phyloP scores from a whole-genome alignment of 2,888 invertebrate species.

The Ornithoptera alexandrae region DNA sequence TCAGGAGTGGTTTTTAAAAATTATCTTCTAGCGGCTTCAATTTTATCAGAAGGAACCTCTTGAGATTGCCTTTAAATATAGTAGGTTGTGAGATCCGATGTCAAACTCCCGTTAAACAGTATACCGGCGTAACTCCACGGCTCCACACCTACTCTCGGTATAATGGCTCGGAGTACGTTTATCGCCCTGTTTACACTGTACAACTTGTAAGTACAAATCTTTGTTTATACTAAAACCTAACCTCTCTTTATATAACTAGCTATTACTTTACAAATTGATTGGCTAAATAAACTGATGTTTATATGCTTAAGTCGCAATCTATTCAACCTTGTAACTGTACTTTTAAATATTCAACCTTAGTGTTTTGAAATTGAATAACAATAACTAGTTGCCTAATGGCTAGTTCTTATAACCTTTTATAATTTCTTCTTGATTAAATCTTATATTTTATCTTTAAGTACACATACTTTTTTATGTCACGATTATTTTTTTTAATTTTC shows the following conservation, averaged over 20 bases:
- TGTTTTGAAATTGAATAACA: background rate
- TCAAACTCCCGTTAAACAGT: constrained; percentile 42
- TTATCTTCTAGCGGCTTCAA: constrained; percentile 32
- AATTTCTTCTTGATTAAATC: too few relatives aligned
- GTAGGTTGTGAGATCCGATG: constrained; percentile 32
- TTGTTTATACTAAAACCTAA: constrained; percentile 35
- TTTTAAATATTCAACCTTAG: background rate
- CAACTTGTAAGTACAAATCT: constrained; percentile 60
- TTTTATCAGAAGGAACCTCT: constrained; percentile 49
- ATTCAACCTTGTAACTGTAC: background rate
- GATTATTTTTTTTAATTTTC: too few relatives aligned
- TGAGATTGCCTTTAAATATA: constrained; percentile 46
- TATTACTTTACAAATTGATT: constrained; percentile 6
- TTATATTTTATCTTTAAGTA: too few relatives aligned
- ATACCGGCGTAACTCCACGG: constrained; percentile 42
- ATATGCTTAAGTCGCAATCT: too few relatives aligned
- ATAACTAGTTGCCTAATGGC: background rate
- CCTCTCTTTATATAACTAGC: constrained; percentile 28
- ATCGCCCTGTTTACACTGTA: constrained; percentile 57
- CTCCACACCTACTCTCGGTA: constrained; percentile 49
- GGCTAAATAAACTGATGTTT: background rate
- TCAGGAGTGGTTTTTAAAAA: background rate
- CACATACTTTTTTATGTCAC: too few relatives aligned
- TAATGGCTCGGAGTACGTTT: constrained; percentile 50
- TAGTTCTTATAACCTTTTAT: too few relatives aligned